Evolutionary conservation across 2,797 vertebrate genomes (phyloP), one percentile per base, ranked within the genome.

Genomic region (Aeoliscus strigatus): DNA sequence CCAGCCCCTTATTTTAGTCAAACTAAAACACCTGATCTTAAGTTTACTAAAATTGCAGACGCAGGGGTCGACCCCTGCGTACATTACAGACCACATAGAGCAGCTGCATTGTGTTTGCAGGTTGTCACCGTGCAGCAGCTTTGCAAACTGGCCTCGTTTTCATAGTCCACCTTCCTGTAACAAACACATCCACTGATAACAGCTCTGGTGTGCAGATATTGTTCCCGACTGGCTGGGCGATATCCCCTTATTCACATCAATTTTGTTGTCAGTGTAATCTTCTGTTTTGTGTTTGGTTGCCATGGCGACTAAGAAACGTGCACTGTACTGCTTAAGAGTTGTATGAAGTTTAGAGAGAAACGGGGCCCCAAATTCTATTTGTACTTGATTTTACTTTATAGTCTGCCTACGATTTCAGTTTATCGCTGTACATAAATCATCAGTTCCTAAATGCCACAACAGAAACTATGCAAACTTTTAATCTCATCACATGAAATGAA

Each of bases 11-110:
- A 28, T 31, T 66, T 45, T 58, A 47, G 47, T 77, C 67, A 39
- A 72, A 72, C 51, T 63, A 45, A 80, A 83, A 81, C 71, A 84
- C 82, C 80, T 83, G 79, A 79, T 75, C 67, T 72, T 45, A 3
- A 12, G 32, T 51, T 54, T 45, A 63, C 33, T 9, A 55, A 46
- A 24, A 32, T 30, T 35, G 43, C 38, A 45, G 48, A 58, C 45
- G 28, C 27, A n/a, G 26, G 11, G 49, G 21, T 51, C 4, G 10
- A 70, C 18, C 51, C 18, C 46, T 15, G 34, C 63, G 67, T 66
- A 39, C 11, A 60, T 53, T 50, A 58, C 28, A 43, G 21, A 18
- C 29, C 32, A 16, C 34, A 17, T 11, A 21, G 31, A 68, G 25
- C 39, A 18, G 15, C 26, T 55, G 26, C 29, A 49, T 41, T 33